phyloP scores from a whole-genome alignment of 2,797 vertebrate genomes.

The Hemitrygon akajei region DNA sequence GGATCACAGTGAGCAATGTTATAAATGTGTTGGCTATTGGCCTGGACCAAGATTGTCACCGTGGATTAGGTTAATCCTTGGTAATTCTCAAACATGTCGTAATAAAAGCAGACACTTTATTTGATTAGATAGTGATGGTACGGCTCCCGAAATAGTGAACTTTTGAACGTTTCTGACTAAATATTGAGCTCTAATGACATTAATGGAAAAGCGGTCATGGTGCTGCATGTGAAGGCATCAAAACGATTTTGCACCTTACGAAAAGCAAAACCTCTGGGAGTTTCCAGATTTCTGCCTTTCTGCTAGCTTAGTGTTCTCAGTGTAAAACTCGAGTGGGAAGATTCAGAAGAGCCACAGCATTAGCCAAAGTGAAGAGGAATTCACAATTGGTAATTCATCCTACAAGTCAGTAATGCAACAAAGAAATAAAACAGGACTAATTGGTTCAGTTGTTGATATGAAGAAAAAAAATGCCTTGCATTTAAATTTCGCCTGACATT shows the following conservation, averaged over 20 bases:
- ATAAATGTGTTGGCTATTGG: neutral
- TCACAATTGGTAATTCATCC: neutral
- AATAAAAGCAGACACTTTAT: neutral
- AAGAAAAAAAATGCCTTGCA: neutral
- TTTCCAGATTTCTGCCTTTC: too few species aligned
- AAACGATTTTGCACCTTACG: neutral
- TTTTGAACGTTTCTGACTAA: neutral
- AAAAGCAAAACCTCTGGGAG: neutral
- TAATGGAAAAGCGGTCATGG: neutral
- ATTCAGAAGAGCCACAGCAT: neutral
- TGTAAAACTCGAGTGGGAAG: neutral
- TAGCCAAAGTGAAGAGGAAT: neutral
- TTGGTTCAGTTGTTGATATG: neutral
- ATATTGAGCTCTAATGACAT: neutral
- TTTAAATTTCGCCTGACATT: neutral
- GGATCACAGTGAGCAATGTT: neutral
- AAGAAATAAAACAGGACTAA: neutral
- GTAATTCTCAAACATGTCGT: neutral
- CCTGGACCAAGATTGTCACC: neutral
- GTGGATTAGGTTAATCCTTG: neutral
- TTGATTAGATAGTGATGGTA: neutral
- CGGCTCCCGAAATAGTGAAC: neutral
- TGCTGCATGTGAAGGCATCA: neutral
- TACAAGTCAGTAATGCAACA: neutral
- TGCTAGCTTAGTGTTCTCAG: neutral